A percentile compares a stretch with the other conserved stretches of the same genome.
These are phyloP conservation scores for Pseudois nayaur DNA, from an alignment of 2,113 vertebrate species.

Conservation along the genomic window DNA sequence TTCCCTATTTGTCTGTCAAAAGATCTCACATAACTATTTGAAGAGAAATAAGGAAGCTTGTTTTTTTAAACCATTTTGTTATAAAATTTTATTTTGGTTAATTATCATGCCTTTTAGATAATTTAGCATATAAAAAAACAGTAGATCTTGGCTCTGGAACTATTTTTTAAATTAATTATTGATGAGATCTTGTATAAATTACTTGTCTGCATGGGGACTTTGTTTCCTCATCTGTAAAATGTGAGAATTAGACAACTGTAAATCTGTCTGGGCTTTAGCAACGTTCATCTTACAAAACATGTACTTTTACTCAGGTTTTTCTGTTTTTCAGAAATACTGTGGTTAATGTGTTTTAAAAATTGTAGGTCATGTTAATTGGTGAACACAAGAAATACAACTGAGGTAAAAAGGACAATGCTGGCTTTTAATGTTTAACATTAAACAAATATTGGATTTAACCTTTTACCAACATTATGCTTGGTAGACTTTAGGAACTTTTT, in stretches of 20 bases:
- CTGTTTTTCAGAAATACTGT: not conserved
- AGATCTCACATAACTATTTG: not conserved
- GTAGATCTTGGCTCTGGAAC: not conserved
- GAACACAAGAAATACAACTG: not conserved
- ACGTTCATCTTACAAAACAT: not conserved
- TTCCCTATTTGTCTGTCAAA: not conserved
- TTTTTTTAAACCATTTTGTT: not conserved
- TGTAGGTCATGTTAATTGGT: not conserved
- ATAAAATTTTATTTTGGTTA: not conserved
- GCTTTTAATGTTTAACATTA: not conserved
- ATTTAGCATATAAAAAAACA: not conserved
- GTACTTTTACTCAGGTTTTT: not conserved
- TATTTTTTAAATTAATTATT: not conserved
- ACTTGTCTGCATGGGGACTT: not conserved
- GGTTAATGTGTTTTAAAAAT: not conserved
- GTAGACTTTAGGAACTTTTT: not conserved
- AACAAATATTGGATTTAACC: not conserved
- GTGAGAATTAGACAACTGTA: not conserved
- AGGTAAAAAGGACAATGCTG: not conserved
- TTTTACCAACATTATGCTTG: not conserved
- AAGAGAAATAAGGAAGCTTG: not conserved
- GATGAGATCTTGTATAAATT: not conserved
- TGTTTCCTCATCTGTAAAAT: not conserved
- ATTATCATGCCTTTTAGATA: not conserved
- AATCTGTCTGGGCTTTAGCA: not conserved